Conservation (phyloP, 2,888 invertebrate species). For the Drosophila anomelani region DNA sequence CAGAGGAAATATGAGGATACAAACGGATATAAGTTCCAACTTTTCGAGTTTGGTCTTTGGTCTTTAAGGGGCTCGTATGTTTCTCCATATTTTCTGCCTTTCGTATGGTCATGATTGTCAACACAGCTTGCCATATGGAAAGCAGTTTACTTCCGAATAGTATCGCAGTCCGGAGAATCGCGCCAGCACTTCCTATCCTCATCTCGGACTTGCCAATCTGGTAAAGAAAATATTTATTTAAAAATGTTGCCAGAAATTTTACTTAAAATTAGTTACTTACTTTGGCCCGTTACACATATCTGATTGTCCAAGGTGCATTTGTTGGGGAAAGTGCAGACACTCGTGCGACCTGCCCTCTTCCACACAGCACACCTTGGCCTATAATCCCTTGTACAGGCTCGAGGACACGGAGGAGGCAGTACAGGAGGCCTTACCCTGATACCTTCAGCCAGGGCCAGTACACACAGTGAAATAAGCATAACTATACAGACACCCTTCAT, state of each 20-base stretch:
- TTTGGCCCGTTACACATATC: constrained; percentile 9
- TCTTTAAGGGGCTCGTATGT: neutral
- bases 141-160: neutral
- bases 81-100: neutral
- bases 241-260: neutral
- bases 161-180: constrained; percentile 7
- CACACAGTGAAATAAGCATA: constrained; percentile 25
- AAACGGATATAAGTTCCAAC: neutral
- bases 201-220: constrained; percentile 19
- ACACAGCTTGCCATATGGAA: neutral
- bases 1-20: neutral
- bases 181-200: constrained; percentile 5
- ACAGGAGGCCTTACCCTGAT: constrained; percentile 3
- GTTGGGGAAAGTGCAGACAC: constrained; percentile 37
- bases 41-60: neutral
- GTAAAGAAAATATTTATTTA: neutral
- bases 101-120: neutral
- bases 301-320: constrained; percentile 19
- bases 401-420: constrained; percentile 12
- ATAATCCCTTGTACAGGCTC: constrained; percentile 12
- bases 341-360: neutral
- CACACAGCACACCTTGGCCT: constrained; percentile 27
- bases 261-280: constrained; percentile 1
- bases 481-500: constrained; percentile 24
- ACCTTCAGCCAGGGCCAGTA: constrained; percentile 12